Percentiles rank a stretch among this genome's conserved stretches.
phyloP scores from a whole-genome alignment of 2,113 vertebrate species.

The Rhineura floridana region DNA sequence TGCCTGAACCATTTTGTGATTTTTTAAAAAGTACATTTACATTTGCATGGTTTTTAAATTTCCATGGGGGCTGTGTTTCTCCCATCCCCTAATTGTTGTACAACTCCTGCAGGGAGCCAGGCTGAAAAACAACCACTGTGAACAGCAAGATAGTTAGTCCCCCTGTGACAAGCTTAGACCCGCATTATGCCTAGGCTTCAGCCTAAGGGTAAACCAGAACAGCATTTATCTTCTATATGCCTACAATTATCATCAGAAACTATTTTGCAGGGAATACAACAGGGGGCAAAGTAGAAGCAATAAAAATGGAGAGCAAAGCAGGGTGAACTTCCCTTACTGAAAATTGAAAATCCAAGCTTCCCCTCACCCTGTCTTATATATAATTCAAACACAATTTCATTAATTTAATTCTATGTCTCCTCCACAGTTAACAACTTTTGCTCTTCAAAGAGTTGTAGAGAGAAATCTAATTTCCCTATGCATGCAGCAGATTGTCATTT shows the following conservation, averaged over 20 bases:
- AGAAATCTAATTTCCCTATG: neutral
- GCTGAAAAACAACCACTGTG: neutral
- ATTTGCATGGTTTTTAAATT: neutral
- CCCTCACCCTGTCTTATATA: neutral
- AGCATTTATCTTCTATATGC: neutral
- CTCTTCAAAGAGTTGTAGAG: neutral
- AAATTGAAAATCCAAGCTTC: neutral
- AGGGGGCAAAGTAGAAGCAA: too few species aligned
- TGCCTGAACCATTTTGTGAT: neutral
- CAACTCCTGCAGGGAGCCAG: neutral
- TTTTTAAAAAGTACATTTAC: neutral
- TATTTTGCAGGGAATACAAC: neutral
- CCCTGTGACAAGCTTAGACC: neutral
- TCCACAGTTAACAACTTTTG: neutral
- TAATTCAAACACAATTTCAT: neutral
- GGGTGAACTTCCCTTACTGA: too few species aligned
- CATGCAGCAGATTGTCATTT: neutral
- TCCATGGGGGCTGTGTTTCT: neutral
- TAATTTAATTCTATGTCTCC: neutral
- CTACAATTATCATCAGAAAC: neutral
- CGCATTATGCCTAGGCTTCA: neutral
- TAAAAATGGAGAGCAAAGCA: neutral
- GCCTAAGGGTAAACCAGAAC: neutral
- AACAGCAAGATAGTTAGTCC: neutral
- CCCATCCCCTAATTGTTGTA: neutral